A percentile compares a stretch with the other conserved stretches of the same genome.
Conservation (phyloP, 2,113 vertebrate species). For the Semnornis frantzii region DNA sequence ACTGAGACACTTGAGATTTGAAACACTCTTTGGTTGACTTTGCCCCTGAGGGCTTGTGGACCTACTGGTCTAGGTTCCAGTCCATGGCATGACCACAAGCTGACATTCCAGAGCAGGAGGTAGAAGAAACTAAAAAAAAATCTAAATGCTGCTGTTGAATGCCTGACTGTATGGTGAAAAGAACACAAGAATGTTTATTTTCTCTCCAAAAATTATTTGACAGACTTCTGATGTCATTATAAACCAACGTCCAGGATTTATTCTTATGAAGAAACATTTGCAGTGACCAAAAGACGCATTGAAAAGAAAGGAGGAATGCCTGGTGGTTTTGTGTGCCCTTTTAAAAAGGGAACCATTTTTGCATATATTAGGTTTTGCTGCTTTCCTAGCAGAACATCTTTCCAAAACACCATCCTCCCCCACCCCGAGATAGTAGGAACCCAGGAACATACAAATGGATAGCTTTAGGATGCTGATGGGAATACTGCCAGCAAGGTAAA, state of each 20-base stretch:
- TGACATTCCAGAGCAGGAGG: not conserved
- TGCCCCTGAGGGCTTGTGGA: not conserved
- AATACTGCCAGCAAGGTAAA: conserved; percentile 64
- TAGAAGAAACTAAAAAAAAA: not conserved
- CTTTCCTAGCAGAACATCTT: not conserved
- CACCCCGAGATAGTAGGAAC: not conserved
- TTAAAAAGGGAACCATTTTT: not conserved
- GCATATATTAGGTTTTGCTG: not conserved
- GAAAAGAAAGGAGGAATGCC: not conserved
- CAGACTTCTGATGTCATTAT: not conserved
- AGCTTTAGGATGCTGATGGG: conserved; percentile 54
- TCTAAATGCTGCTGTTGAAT: not conserved
- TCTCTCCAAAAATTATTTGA: not conserved
- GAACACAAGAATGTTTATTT: not conserved
- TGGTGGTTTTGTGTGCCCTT: not conserved
- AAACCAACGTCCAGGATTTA: not conserved
- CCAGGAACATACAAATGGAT: conserved; percentile 8
- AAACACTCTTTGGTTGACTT: not conserved
- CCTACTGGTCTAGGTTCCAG: not conserved
- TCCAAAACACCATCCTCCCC: not conserved
- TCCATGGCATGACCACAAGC: not conserved
- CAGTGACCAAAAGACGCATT: not conserved
- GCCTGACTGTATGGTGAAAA: not conserved
- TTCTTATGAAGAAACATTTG: not conserved
- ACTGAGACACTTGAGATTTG: not conserved